A percentile compares a stretch with the other conserved stretches of the same genome.
phyloP scores from a whole-genome alignment of 2,888 invertebrate genomes.

The Stenoptilia bipunctidactyla region DNA sequence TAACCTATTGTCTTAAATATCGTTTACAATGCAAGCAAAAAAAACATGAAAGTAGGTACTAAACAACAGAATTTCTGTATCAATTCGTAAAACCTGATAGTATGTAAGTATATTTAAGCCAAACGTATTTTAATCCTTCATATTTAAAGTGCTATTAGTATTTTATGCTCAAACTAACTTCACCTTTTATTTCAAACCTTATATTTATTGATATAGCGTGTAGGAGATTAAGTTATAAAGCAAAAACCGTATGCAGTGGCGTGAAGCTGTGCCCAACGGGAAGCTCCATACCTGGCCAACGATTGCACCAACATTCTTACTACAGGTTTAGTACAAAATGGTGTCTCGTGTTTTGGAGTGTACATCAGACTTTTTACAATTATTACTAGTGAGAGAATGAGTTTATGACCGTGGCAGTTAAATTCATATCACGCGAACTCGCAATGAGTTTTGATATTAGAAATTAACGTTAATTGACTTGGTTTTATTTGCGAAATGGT shows the following conservation, averaged over 20 bases:
- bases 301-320: not conserved
- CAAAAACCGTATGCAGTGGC: slow-evolving; percentile 29
- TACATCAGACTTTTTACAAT: slow-evolving; percentile 20
- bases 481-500: not conserved
- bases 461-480: not conserved
- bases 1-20: too few species aligned
- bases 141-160: slow-evolving; percentile 13
- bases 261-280: slow-evolving; percentile 58
- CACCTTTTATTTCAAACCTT: slow-evolving; percentile 18
- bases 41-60: too few species aligned
- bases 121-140: slow-evolving; percentile 3
- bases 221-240: slow-evolving; percentile 66
- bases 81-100: too few species aligned
- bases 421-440: not conserved
- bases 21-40: too few species aligned
- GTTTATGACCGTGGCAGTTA: slow-evolving; percentile 17
- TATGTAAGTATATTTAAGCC: too few species aligned
- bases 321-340: not conserved
- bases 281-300: slow-evolving; percentile 16
- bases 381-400: slow-evolving; percentile 37
- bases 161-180: slow-evolving; percentile 35
- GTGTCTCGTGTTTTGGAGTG: slow-evolving; percentile 1
- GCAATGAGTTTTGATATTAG: not conserved
- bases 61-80: too few species aligned
- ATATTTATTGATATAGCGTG: slow-evolving; percentile 60